These are phyloP conservation scores for Phoenicopterus ruber DNA, from an alignment of 2,113 vertebrate genomes.

Conservation along the genomic window DNA sequence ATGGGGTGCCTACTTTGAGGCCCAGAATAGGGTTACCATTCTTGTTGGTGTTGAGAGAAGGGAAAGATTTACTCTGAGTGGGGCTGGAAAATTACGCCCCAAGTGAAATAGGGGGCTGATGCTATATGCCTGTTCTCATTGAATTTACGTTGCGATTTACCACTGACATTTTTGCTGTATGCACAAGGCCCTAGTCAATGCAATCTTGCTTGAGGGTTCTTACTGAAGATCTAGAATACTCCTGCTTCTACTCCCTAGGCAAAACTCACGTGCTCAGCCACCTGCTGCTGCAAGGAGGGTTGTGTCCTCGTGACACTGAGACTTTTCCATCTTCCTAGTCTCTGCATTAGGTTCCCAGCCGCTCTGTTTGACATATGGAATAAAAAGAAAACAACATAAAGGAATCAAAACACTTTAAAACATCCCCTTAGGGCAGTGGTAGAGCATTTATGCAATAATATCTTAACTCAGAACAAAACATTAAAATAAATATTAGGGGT, in stretches of 20 bases:
- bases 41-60: neutral
- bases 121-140: neutral
- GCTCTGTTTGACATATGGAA: neutral
- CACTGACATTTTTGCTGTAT: neutral
- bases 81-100: neutral
- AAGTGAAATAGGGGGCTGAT: neutral
- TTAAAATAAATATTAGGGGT: conserved; percentile 24
- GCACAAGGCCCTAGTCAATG: neutral
- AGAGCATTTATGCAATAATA: conserved; percentile 16
- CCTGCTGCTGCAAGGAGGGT: neutral
- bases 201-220: neutral
- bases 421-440: conserved; percentile 1
- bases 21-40: neutral
- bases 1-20: neutral
- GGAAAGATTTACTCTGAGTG: neutral
- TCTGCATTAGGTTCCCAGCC: neutral
- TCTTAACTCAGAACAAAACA: conserved; percentile 32
- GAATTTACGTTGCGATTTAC: neutral
- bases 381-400: conserved; percentile 32
- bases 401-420: conserved; percentile 17
- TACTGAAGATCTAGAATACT: neutral
- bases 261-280: neutral
- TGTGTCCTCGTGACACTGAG: neutral
- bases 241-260: neutral
- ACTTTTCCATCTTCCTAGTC: neutral